phyloP scores from a whole-genome alignment of 2,113 vertebrate species.

The Cyrtonyx montezumae region DNA sequence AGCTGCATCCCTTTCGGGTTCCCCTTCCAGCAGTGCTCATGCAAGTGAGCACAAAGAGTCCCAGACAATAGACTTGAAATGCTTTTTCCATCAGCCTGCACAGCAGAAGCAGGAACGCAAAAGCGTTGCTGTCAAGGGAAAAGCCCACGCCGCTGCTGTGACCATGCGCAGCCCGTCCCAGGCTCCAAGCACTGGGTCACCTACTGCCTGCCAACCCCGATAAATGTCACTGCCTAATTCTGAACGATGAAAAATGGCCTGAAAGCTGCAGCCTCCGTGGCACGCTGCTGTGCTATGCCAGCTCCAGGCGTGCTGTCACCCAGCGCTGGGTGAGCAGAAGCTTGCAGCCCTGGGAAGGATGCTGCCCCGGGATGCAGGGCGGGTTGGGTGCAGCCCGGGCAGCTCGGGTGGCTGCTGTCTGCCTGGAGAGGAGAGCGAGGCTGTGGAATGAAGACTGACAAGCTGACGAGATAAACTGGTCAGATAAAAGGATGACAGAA shows the following conservation, averaged over 20 bases:
- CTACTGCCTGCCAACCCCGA: not conserved
- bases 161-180: not conserved
- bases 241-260: not conserved
- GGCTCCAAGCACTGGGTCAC: not conserved
- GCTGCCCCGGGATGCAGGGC: not conserved
- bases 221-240: not conserved
- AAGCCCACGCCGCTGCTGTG: not conserved
- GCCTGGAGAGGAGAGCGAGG: not conserved
- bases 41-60: conserved; percentile 8
- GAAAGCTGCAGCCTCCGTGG: not conserved
- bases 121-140: not conserved
- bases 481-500: conserved; percentile 74
- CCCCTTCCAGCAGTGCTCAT: not conserved
- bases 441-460: conserved; percentile 63
- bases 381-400: not conserved
- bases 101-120: not conserved
- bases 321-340: fast-evolving
- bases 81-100: conserved; percentile 15
- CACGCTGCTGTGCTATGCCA: fast-evolving
- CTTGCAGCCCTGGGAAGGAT: not conserved
- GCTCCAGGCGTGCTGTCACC: not conserved
- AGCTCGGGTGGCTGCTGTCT: not conserved
- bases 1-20: conserved; percentile 41
- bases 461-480: conserved; percentile 72
- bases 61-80: conserved; percentile 56